Conservation (phyloP, 1,140 invertebrate genomes). For the Bombyx mandarina region DNA sequence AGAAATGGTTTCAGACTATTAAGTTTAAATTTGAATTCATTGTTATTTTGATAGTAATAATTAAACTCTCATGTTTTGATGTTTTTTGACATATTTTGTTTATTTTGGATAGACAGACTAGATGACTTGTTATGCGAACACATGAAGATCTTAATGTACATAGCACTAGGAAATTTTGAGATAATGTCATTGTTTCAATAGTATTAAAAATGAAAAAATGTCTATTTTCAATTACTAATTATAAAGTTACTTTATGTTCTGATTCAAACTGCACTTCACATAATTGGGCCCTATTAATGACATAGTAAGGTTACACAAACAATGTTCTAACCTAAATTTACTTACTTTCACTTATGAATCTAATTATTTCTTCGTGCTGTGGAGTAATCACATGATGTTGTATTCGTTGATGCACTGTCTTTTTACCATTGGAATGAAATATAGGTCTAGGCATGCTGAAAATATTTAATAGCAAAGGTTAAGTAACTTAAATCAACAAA, state of each 20-base stretch:
- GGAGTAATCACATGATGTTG: slow-evolving; percentile 78
- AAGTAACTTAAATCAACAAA: slow-evolving; percentile 25
- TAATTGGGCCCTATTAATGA: no score
- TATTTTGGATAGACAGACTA: no score
- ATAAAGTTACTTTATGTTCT: not conserved
- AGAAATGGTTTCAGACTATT: no score
- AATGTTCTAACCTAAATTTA: slow-evolving; percentile 16
- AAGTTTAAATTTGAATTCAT: no score
- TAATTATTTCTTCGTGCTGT: slow-evolving; percentile 82
- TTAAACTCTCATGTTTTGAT: no score
- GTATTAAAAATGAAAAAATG: not conserved
- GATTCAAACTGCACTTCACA: no score
- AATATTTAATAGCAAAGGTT: no score
- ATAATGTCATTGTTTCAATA: not conserved
- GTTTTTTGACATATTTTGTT: no score
- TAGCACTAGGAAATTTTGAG: not conserved
- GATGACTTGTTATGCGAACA: no score
- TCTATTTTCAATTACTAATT: not conserved
- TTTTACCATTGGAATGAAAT: slow-evolving; percentile 80
- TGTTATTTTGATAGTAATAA: no score
- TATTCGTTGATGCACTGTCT: slow-evolving; percentile 73
- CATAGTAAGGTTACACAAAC: not conserved
- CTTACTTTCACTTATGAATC: slow-evolving; percentile 81
- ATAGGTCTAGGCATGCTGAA: slow-evolving; percentile 78
- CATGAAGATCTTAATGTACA: no score